phyloP scores from a whole-genome alignment of 2,113 vertebrate species.

The Paradoxurus hermaphroditus region DNA sequence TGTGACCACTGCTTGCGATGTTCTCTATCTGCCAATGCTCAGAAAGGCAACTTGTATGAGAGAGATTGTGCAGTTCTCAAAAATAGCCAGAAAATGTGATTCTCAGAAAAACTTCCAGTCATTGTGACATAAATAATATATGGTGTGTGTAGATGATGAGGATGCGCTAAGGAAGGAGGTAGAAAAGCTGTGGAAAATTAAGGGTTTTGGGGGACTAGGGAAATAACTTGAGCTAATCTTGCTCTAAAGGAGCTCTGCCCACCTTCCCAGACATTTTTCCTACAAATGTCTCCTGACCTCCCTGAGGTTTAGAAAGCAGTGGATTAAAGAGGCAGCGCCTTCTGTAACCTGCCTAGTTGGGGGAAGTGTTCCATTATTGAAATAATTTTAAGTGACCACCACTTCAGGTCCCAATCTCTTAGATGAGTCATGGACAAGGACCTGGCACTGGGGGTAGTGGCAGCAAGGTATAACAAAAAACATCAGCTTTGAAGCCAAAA shows the following conservation, averaged over 20 bases:
- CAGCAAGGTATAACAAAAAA: not conserved
- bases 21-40: not conserved
- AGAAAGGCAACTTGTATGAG: not conserved
- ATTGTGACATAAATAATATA: not conserved
- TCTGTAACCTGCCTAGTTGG: not conserved
- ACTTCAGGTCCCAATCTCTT: not conserved
- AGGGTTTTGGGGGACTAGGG: not conserved
- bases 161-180: not conserved
- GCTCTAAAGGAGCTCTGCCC: not conserved
- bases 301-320: not conserved
- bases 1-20: not conserved
- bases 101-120: conserved; percentile 14
- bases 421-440: not conserved
- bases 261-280: not conserved
- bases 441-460: not conserved
- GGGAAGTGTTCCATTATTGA: not conserved
- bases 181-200: not conserved
- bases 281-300: not conserved
- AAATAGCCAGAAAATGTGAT: not conserved
- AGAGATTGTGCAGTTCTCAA: not conserved
- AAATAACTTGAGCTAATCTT: conserved; percentile 5
- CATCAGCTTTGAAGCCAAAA: not conserved
- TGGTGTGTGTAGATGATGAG: not conserved
- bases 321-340: not conserved
- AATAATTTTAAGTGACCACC: not conserved